Evolutionary conservation across 2,797 vertebrate genomes (phyloP).

Genomic region (Remorina albescens): DNA sequence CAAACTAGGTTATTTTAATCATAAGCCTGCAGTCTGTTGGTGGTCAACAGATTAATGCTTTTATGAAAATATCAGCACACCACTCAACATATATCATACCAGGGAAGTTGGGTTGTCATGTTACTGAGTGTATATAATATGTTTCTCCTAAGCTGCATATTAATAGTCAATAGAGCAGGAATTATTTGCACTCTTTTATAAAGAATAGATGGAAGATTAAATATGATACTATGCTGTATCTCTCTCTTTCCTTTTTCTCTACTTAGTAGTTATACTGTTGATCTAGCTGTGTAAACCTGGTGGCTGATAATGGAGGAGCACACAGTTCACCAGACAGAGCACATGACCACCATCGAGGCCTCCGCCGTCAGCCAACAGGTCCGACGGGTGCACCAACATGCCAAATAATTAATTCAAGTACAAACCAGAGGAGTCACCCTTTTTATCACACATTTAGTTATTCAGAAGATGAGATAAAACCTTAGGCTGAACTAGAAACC

Average conservation of each 20-base stretch:
- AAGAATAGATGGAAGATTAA: background rate
- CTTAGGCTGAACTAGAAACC: background rate
- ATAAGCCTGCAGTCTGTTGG: background rate
- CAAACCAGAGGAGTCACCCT: background rate
- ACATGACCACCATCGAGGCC: slow-evolving; percentile 98
- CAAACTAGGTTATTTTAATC: background rate
- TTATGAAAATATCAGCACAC: background rate
- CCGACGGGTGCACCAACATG: slow-evolving; percentile 84
- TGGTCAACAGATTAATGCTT: background rate
- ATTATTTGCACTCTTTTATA: background rate
- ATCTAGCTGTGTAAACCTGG: slow-evolving; percentile 58
- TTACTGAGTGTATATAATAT: background rate
- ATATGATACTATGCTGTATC: background rate
- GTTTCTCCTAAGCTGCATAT: background rate
- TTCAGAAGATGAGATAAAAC: background rate
- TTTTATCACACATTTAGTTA: background rate
- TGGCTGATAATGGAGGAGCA: slow-evolving; percentile 92
- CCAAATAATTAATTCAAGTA: background rate
- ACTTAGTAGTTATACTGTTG: slow-evolving; percentile 45
- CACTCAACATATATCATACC: background rate
- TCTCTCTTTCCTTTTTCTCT: slow-evolving; percentile 4
- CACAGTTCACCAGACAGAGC: slow-evolving; percentile 90
- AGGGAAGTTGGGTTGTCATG: background rate
- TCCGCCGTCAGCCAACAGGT: slow-evolving; percentile 94
- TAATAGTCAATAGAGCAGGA: background rate